Evolutionary conservation across 1,140 invertebrate species (phyloP), one percentile per base, ranked within the genome.

Genomic region (Thaumatotibia leucotreta): DNA sequence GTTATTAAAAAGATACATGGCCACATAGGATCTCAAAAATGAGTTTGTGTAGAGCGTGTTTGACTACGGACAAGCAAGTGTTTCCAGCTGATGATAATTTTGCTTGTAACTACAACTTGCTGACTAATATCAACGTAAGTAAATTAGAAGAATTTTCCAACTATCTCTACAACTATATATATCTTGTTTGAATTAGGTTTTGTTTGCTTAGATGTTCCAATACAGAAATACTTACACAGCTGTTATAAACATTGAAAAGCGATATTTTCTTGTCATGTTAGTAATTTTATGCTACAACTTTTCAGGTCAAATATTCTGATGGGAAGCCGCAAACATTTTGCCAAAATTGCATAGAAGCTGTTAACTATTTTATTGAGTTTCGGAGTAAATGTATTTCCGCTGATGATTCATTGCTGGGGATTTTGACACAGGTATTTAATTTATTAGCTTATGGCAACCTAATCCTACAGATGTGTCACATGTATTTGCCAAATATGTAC

Each of bases 41-140:
- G 77, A 69, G 73, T 24, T 74, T 79, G 49, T 88, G 85, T 68
- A 73, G 83, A 75, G 79, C 80, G 14, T 88, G 85, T 76, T 69
- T 84, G 52, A 62, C 68, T 27, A 70, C 69, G 33, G 64, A 73
- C 52, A 63, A 64, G 29, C 62, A 73, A 64, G 61, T 84, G 68
- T 45, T 69, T 63, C 61, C 70, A 31, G 61, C 85, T 24, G 74
- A 88, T 73, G 81, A 86, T 61, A 52, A 58, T 50, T 75, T 76
- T 39, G 58, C 82, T 23, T 58, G 50, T 5, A 72, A 72, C 58
- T 88, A 84, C 66, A 88, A 85, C 67, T 61, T 79, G 33, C 65
- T 88, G 4, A 85, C 84, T 1, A 76, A 77, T 72, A 63, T 88
- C 32, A 69, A 81, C 65, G 85, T 88, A 79, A 77, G 72, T 63